Base-by-base conservation (phyloP, 2,113 vertebrate species). In the Aramus guarauna region DNA sequence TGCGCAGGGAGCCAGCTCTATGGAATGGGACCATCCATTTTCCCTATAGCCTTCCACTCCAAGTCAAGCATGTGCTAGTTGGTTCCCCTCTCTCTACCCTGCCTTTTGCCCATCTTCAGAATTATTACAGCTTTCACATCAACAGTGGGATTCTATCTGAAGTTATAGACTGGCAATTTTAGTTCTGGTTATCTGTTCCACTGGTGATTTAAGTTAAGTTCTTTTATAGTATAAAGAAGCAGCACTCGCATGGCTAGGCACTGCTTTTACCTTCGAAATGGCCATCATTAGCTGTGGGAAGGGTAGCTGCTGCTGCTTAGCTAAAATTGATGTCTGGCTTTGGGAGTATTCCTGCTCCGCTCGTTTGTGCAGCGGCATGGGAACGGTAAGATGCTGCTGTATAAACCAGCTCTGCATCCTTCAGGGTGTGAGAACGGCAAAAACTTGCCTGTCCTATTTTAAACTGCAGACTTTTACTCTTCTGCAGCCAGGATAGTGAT, bases 1-100 rank as follows among this genome's bases (percentile, higher is more conserved):
- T 71, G 24, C n/a, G 6, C 0, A 2, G n/a, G 60, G 10, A 84
- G 48, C n/a, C 21, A 12, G 10, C 45, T 52, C 37, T 20, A 0
- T 27, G 55, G 75, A 53, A 37, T 2, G 7, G 2, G 5, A 34
- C 32, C 12, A 19, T 47, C 45, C 15, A 2, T 17, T 26, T 16
- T 62, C 48, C 75, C n/a, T 19, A 17, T 1, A 45, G 50, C 60
- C 62, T 62, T 18, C 13, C 16, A 5, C 34, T 60, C 58, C 39
- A 34, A 23, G 30, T 34, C 39, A 48, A 64, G 21, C 39, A 8
- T 2, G 17, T 14, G 9, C 5, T 27, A 30, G 47, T 45, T 67
- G 12, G 34, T 64, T 67, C 48, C 48, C 17, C 20, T 66, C 47
- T 88, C 43, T 39, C 58, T 52, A 2, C 41, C 4, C 1, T 9